Conservation (phyloP, 2,888 invertebrate genomes). For the Exocentrus adspersus region DNA sequence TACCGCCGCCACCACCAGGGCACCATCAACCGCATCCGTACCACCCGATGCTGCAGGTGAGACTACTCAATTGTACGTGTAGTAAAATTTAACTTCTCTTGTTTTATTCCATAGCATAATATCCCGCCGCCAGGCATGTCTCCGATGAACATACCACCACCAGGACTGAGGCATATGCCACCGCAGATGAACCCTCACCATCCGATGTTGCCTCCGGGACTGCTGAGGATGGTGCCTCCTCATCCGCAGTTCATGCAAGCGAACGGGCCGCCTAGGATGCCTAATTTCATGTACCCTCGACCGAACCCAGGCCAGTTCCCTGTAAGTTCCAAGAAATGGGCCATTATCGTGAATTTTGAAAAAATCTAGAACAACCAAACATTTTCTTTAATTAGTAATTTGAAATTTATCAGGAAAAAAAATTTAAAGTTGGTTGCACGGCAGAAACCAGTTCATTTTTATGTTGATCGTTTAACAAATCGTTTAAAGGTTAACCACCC, state of each 20-base stretch:
- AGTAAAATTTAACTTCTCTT: too few species aligned
- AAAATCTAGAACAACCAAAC: too few species aligned
- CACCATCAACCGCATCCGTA: conserved; percentile 39
- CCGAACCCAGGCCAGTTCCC: conserved; percentile 36
- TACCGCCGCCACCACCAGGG: conserved; percentile 38
- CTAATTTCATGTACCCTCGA: conserved; percentile 47
- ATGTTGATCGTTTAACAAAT: too few species aligned
- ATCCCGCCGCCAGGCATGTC: conserved; percentile 62
- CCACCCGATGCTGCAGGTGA: conserved; percentile 47
- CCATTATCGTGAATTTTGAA: too few species aligned
- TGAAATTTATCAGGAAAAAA: too few species aligned
- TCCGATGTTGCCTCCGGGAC: conserved; percentile 51
- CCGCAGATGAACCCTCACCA: conserved; percentile 40
- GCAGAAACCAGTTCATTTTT: too few species aligned
- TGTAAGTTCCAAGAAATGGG: too few species aligned
- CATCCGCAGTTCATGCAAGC: conserved; percentile 47
- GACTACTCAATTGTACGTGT: too few species aligned
- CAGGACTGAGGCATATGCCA: conserved; percentile 49
- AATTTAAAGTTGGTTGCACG: too few species aligned
- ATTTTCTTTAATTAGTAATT: too few species aligned
- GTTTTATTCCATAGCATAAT: conserved; percentile 43
- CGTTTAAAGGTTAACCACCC: conserved; percentile 48
- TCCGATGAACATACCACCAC: conserved; percentile 62
- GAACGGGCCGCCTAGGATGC: conserved; percentile 45
- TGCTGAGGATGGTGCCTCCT: conserved; percentile 51